Percentiles rank a stretch among this genome's conserved stretches.
phyloP scores from a whole-genome alignment of 1,140 invertebrate species.

The Eriosoma lanigerum region DNA sequence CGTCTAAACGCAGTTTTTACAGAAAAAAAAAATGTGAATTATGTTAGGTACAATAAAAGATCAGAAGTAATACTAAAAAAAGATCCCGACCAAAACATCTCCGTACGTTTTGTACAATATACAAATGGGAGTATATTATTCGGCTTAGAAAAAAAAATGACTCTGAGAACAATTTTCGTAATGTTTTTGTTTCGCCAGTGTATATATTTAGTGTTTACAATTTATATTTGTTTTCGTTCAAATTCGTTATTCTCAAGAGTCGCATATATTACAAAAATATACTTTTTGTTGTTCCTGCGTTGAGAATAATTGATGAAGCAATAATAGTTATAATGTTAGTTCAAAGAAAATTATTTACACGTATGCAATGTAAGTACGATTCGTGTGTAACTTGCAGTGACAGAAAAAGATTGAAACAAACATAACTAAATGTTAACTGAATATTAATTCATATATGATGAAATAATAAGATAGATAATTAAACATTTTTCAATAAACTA shows the following conservation, averaged over 20 bases:
- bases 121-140: constrained; percentile 12
- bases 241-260: not conserved
- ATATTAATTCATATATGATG: no score
- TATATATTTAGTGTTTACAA: not conserved
- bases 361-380: no score
- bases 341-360: no score
- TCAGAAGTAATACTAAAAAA: not conserved
- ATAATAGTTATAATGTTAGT: no score
- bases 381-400: no score
- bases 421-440: no score
- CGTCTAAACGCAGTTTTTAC: not conserved
- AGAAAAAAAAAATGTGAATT: not conserved
- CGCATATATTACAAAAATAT: no score
- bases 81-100: not conserved
- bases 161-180: not conserved
- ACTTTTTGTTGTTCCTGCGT: no score
- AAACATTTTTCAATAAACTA: no score
- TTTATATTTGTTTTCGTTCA: not conserved
- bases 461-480: no score
- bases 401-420: no score
- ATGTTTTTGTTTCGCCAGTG: not conserved
- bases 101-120: constrained; percentile 1
- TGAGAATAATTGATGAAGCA: no score
- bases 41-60: not conserved
- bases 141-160: constrained; percentile 11